These are phyloP conservation scores for Xylota sylvarum DNA, from an alignment of 2,888 invertebrate species.

Conservation along the genomic window DNA sequence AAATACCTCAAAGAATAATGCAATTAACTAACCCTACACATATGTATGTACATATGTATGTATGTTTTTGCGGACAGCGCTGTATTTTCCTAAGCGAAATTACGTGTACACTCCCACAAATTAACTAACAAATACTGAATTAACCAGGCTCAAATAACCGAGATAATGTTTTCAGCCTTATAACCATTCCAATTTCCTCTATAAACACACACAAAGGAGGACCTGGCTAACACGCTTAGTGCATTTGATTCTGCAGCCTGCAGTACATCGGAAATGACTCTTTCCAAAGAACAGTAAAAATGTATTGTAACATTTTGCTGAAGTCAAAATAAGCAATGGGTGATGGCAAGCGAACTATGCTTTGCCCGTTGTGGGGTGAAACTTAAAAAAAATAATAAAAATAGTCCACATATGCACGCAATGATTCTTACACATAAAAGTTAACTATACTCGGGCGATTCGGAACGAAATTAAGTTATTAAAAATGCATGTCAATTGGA, in stretches of 20 bases:
- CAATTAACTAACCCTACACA: conserved; percentile 2
- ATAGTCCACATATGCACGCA: conserved; percentile 9
- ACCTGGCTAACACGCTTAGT: conserved; percentile 5
- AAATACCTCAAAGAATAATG: conserved; percentile 1
- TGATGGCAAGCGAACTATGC: conserved; percentile 12
- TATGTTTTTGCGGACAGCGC: not conserved
- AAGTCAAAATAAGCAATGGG: conserved; percentile 22
- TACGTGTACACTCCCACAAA: conserved; percentile 1
- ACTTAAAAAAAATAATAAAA: conserved; percentile 14
- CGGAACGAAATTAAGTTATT: conserved; percentile 33
- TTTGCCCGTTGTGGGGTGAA: not conserved
- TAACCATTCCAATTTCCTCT: conserved; percentile 22
- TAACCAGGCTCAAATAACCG: conserved; percentile 27
- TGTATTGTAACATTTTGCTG: conserved; percentile 6
- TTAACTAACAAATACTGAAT: conserved; percentile 20
- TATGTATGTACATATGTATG: not conserved
- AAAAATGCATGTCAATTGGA: conserved; percentile 23
- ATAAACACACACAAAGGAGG: conserved; percentile 3
- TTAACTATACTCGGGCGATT: not conserved
- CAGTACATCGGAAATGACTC: conserved; percentile 5
- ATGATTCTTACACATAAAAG: conserved; percentile 2
- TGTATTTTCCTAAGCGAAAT: conserved; percentile 16
- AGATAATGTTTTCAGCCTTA: conserved; percentile 10
- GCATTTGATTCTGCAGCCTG: not conserved
- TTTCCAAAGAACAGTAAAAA: not conserved